phyloP scores from a whole-genome alignment of 2,888 invertebrate genomes.

The Pheosia gnoma region DNA sequence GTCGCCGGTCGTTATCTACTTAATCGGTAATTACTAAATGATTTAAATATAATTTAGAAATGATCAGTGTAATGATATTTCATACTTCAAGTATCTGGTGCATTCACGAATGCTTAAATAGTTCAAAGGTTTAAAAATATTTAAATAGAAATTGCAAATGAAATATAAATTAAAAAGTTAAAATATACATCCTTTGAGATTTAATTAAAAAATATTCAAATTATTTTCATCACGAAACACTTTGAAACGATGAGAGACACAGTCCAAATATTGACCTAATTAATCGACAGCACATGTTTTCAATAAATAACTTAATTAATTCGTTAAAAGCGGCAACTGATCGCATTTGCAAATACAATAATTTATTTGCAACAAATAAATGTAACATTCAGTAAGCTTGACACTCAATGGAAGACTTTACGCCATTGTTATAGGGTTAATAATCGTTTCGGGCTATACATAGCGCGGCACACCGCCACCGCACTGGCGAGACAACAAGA shows the following conservation, averaged over 20 bases:
- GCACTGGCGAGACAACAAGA: too few relatives aligned
- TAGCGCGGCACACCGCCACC: too few relatives aligned
- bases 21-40: too few relatives aligned
- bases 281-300: constrained; percentile 33
- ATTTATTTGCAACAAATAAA: constrained; percentile 5
- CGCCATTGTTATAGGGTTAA: constrained; percentile 7
- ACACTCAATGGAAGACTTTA: constrained; percentile 69
- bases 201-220: constrained; percentile 23
- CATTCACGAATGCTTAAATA: not conserved
- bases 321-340: constrained; percentile 36
- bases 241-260: constrained; percentile 31
- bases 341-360: constrained; percentile 2
- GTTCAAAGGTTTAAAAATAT: constrained; percentile 2
- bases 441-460: not conserved
- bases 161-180: constrained; percentile 20
- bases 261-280: constrained; percentile 29
- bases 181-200: constrained; percentile 37
- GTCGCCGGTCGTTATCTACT: too few relatives aligned
- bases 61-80: too few relatives aligned
- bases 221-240: constrained; percentile 27
- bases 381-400: constrained; percentile 37
- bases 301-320: constrained; percentile 64
- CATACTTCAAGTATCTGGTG: too few relatives aligned
- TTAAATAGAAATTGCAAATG: not conserved
- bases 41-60: too few relatives aligned